A percentile compares a stretch with the other conserved stretches of the same genome.
Conservation (phyloP, 1,140 invertebrate species). For the Lepidurus packardi region DNA sequence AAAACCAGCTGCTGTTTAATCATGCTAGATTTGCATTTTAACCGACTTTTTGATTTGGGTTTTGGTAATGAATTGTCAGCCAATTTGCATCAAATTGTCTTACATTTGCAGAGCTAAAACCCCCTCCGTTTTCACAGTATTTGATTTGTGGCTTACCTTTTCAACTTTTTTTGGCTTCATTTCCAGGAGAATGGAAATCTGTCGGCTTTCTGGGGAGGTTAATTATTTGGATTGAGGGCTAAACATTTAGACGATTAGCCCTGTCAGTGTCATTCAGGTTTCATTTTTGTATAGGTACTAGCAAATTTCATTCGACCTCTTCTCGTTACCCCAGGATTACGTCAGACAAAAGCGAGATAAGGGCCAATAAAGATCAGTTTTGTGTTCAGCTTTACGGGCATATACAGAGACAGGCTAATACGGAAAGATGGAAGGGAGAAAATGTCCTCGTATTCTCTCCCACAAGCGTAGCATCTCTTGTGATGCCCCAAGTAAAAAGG, state of each 20-base stretch:
- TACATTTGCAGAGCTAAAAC: neutral
- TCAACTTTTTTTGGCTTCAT: neutral
- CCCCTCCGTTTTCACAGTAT: neutral
- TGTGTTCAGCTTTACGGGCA: neutral
- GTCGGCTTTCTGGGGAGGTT: neutral
- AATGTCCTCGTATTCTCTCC: slow-evolving; percentile 8
- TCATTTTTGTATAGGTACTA: neutral
- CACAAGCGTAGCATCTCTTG: slow-evolving; percentile 17
- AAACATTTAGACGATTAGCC: neutral
- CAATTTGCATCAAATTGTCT: slow-evolving; percentile 1
- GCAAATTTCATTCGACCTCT: neutral
- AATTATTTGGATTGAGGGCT: slow-evolving; percentile 2
- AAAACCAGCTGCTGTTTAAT: slow-evolving; percentile 5
- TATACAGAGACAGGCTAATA: slow-evolving; percentile 8
- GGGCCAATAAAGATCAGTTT: slow-evolving; percentile 19
- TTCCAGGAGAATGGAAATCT: neutral
- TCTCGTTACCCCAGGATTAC: slow-evolving; percentile 11
- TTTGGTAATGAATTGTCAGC: neutral
- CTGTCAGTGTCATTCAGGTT: neutral
- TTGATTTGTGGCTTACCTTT: neutral
- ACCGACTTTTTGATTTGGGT: neutral
- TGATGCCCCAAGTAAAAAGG: slow-evolving; percentile 3
- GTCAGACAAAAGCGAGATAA: neutral
- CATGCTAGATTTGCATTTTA: neutral
- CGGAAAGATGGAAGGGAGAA: slow-evolving; percentile 10